Percentiles rank a stretch among this genome's conserved stretches.
Conservation (phyloP, 2,113 vertebrate species). For the Xiphophorus hellerii region DNA sequence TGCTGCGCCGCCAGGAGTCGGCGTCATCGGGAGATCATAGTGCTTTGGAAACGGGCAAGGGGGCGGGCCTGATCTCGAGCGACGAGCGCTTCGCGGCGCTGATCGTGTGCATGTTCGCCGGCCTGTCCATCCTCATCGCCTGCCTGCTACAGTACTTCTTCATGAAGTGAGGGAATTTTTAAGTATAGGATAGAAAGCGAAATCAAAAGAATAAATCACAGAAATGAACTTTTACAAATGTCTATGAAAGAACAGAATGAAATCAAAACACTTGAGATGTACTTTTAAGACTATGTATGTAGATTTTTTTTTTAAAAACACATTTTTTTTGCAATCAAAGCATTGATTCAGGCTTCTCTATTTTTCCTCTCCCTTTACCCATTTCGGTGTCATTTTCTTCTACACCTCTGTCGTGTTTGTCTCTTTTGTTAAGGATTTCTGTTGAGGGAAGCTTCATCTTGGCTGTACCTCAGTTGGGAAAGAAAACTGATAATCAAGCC, state of each 20-base stretch:
- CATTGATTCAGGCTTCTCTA: conserved; percentile 85
- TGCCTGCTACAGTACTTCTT: conserved; percentile 98
- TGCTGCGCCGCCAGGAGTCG: conserved; percentile 83
- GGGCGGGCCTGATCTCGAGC: conserved; percentile 86
- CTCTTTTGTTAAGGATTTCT: conserved; percentile 57
- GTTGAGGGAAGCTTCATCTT: conserved; percentile 56
- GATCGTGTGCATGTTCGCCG: conserved; percentile 91
- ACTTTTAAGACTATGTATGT: conserved; percentile 84
- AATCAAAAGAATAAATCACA: conserved; percentile 51
- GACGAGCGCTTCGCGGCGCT: conserved; percentile 96
- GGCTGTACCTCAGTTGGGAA: conserved; percentile 56
- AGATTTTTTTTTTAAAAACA: conserved; percentile 33
- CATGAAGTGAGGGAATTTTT: conserved; percentile 89
- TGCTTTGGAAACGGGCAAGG: conserved; percentile 73
- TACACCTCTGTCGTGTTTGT: conserved; percentile 45
- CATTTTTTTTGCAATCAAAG: conserved; percentile 83
- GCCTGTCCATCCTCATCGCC: conserved; percentile 93
- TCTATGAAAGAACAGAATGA: conserved; percentile 70
- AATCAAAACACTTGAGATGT: conserved; percentile 82
- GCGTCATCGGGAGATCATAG: conserved; percentile 79
- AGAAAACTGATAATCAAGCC: conserved; percentile 73
- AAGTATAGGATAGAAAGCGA: conserved; percentile 68
- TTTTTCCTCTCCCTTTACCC: conserved; percentile 53
- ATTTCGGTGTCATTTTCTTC: conserved; percentile 49
- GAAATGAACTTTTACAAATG: conserved; percentile 42